These are phyloP conservation scores for Oryctes rhinoceros DNA, from an alignment of 1,140 invertebrate genomes.

Conservation along the genomic window DNA sequence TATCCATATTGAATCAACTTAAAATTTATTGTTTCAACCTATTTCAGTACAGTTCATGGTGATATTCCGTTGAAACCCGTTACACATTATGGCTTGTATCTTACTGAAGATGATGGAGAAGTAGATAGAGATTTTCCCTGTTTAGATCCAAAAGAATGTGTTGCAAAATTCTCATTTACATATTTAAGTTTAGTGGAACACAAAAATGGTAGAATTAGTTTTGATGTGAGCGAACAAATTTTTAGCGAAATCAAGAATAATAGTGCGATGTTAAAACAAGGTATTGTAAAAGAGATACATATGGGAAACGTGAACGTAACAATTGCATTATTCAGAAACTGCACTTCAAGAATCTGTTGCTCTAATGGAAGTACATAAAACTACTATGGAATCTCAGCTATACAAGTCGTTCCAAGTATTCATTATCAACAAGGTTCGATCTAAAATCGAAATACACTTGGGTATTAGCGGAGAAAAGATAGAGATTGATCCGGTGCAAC, in stretches of 20 bases:
- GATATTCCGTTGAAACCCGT: conserved; percentile 68
- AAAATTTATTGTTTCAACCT: neutral
- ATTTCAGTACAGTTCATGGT: conserved; percentile 66
- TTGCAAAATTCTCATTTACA: conserved; percentile 92
- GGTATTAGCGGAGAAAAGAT: conserved; percentile 90
- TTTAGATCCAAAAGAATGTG: conserved; percentile 84
- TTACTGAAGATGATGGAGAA: conserved; percentile 97
- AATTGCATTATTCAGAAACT: neutral
- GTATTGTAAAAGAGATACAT: conserved; percentile 2
- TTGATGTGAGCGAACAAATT: conserved; percentile 41
- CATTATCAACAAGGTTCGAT: conserved; percentile 79
- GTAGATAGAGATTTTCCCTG: conserved; percentile 93
- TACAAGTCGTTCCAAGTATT: conserved; percentile 86
- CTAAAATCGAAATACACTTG: conserved; percentile 84
- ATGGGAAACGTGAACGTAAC: neutral
- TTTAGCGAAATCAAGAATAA: conserved; percentile 12
- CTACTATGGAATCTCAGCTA: conserved; percentile 80
- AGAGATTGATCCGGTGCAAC: conserved; percentile 86
- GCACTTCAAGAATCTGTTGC: conserved; percentile 47
- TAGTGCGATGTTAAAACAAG: neutral
- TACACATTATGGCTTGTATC: conserved; percentile 83
- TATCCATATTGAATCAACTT: too few species aligned
- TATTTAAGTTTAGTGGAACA: conserved; percentile 87
- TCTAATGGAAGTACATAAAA: conserved; percentile 74
- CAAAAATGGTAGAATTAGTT: conserved; percentile 44